Conservation (phyloP, 2,113 vertebrate genomes). For the Oriolus oriolus region DNA sequence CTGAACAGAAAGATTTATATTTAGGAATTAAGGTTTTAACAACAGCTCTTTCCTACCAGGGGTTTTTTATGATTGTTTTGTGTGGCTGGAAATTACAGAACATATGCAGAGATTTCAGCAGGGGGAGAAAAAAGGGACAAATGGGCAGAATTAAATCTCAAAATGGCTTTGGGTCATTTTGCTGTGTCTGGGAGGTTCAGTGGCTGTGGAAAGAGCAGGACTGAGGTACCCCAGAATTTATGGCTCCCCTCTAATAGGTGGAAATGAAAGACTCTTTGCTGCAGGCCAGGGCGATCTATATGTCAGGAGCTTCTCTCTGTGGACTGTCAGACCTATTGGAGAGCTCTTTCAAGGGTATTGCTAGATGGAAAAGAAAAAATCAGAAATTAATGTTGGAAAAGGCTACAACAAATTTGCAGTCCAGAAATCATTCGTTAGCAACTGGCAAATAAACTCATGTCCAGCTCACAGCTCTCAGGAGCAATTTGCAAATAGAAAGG, state of each 20-base stretch:
- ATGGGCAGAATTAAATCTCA: neutral
- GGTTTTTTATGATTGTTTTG: neutral
- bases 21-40: neutral
- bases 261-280: slow-evolving; percentile 20
- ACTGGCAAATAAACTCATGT: neutral
- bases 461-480: neutral
- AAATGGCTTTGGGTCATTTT: neutral
- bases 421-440: neutral
- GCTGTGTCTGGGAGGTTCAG: neutral
- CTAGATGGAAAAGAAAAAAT: neutral
- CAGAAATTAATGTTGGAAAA: neutral
- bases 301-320: slow-evolving; percentile 1
- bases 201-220: neutral
- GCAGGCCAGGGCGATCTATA: neutral
- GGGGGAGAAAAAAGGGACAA: neutral
- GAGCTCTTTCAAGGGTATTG: neutral
- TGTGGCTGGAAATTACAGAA: neutral
- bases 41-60: neutral
- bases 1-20: neutral
- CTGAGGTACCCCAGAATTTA: slow-evolving; percentile 32
- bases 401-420: neutral
- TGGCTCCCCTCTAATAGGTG: neutral
- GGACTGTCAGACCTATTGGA: neutral
- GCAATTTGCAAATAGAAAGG: neutral
- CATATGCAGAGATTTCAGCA: neutral